Evolutionary conservation across 2,888 invertebrate genomes (phyloP).

Genomic region (Hypercompe scribonia): DNA sequence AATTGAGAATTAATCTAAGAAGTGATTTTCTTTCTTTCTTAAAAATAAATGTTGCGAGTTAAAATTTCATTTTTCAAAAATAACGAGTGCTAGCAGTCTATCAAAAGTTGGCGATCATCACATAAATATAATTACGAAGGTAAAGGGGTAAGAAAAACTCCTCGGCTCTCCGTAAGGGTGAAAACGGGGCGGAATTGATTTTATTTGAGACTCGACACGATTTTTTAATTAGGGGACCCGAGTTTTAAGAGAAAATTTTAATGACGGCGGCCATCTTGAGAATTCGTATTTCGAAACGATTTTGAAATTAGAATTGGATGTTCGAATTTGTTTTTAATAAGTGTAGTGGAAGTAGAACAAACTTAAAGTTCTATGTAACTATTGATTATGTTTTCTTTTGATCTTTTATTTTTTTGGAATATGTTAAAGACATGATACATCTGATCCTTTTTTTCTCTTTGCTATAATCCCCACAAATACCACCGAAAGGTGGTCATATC

Average conservation of each 20-base stretch:
- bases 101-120: conserved; percentile 76
- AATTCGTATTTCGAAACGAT: conserved; percentile 35
- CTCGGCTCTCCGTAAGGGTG: conserved; percentile 55
- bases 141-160: conserved; percentile 73
- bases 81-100: conserved; percentile 50
- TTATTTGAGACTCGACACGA: conserved; percentile 84
- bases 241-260: conserved; percentile 58
- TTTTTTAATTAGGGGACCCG: conserved; percentile 78
- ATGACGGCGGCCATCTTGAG: conserved; percentile 53
- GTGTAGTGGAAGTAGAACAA: not conserved
- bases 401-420: not conserved
- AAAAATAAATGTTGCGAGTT: not conserved
- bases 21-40: not conserved
- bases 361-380: not conserved
- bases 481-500: too few species aligned
- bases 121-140: conserved; percentile 78
- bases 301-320: conserved; percentile 27
- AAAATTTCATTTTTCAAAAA: not conserved
- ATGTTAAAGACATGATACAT: too few species aligned
- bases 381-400: not conserved
- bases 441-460: too few species aligned
- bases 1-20: not conserved
- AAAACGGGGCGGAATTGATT: conserved; percentile 76
- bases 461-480: too few species aligned
- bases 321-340: conserved; percentile 14